phyloP scores from a whole-genome alignment of 2,113 vertebrate species.

The Rhadina sibilatrix region DNA sequence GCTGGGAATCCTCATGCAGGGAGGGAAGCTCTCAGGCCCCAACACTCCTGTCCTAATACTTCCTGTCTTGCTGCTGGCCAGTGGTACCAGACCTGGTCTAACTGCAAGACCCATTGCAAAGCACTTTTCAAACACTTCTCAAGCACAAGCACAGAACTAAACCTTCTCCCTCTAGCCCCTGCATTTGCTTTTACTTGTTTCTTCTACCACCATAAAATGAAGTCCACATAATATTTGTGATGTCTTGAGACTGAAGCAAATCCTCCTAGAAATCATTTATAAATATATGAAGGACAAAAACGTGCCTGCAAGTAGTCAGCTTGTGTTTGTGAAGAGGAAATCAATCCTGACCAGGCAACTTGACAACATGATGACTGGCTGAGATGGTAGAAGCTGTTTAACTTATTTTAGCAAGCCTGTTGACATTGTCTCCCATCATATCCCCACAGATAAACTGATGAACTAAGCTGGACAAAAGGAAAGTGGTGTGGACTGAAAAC shows the following conservation, averaged over 20 bases:
- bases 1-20: neutral
- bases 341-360: neutral
- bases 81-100: neutral
- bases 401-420: neutral
- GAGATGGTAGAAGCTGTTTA: neutral
- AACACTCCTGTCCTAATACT: neutral
- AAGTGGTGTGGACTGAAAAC: neutral
- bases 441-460: neutral
- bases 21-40: neutral
- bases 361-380: neutral
- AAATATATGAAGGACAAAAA: neutral
- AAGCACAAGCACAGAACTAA: neutral
- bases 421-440: neutral
- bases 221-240: neutral
- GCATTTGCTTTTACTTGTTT: neutral
- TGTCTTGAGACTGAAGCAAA: neutral
- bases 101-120: neutral
- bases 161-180: neutral
- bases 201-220: neutral
- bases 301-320: neutral
- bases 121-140: neutral
- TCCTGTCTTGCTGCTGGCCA: neutral
- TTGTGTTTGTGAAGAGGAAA: neutral
- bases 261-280: neutral
- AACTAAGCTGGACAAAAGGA: neutral